These are phyloP conservation scores for Syrmaticus mikado DNA, from an alignment of 2,113 vertebrate genomes.

Conservation along the genomic window DNA sequence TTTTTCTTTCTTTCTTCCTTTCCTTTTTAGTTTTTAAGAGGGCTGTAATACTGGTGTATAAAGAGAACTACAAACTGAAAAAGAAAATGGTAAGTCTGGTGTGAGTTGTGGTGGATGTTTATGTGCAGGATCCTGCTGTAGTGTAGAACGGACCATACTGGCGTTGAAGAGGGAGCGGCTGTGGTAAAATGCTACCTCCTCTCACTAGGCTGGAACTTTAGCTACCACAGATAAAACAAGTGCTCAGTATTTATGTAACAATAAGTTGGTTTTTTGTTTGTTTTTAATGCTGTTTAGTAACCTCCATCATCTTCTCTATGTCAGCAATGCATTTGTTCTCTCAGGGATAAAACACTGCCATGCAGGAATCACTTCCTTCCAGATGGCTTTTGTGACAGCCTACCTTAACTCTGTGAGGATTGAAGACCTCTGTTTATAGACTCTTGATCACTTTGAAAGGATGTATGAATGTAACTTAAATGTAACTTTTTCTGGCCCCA, in stretches of 20 bases:
- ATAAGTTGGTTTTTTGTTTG: background rate
- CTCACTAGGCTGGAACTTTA: background rate
- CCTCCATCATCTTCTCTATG: background rate
- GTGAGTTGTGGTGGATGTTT: background rate
- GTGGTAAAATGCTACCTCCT: background rate
- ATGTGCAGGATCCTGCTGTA: background rate
- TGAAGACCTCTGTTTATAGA: background rate
- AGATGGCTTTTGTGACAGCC: background rate
- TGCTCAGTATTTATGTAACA: background rate
- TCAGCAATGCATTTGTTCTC: background rate
- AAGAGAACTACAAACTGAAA: slow-evolving; percentile 94
- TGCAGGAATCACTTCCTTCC: background rate
- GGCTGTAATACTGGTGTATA: slow-evolving; percentile 94
- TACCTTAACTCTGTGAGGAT: background rate
- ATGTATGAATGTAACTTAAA: background rate
- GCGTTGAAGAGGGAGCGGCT: background rate
- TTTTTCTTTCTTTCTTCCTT: slow-evolving; percentile 42
- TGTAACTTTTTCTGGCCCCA: background rate
- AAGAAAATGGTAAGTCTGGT: slow-evolving; percentile 90
- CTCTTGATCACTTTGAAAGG: background rate
- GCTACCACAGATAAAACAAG: background rate
- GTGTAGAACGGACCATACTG: fast-evolving
- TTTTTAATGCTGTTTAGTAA: background rate
- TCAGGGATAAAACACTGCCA: background rate
- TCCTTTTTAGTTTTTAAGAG: slow-evolving; percentile 91